Evolutionary conservation across 2,113 vertebrate species (phyloP).

Genomic region (Nibea coibor): DNA sequence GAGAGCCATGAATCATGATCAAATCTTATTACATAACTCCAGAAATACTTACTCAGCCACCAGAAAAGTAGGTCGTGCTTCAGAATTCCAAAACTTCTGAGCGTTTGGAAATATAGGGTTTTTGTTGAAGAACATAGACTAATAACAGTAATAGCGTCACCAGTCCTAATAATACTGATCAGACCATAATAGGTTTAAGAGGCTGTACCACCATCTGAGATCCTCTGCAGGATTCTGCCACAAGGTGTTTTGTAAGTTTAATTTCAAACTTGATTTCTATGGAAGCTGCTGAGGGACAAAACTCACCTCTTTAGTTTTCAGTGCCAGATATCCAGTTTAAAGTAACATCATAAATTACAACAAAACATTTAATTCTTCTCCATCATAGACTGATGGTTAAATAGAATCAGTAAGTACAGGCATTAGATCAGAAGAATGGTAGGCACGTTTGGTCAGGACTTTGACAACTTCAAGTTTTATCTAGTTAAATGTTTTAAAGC

Average conservation of each 20-base stretch:
- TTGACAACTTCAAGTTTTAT: too few relatives aligned
- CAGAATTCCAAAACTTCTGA: slow-evolving; percentile 26
- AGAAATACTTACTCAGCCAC: not conserved
- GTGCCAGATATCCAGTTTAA: not conserved
- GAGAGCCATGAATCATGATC: not conserved
- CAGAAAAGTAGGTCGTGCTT: not conserved
- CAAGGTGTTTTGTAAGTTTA: not conserved
- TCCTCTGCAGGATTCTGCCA: not conserved
- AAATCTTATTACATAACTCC: slow-evolving; percentile 14
- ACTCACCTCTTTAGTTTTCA: not conserved
- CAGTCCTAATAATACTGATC: slow-evolving; percentile 29
- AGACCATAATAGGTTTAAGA: not conserved
- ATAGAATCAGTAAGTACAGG: not conserved
- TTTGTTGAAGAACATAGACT: slow-evolving; percentile 7
- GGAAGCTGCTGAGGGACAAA: not conserved
- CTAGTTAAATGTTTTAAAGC: too few relatives aligned
- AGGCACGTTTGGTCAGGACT: not conserved
- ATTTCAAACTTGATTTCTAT: not conserved
- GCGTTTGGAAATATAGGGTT: slow-evolving; percentile 27
- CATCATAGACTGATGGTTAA: not conserved
- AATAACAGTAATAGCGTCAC: slow-evolving; percentile 26
- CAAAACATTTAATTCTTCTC: too few relatives aligned
- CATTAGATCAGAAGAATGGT: too few relatives aligned
- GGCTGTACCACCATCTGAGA: not conserved
- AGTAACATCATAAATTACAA: not conserved